phyloP scores from a whole-genome alignment of 2,113 vertebrate species.

The Mesocricetus auratus region DNA sequence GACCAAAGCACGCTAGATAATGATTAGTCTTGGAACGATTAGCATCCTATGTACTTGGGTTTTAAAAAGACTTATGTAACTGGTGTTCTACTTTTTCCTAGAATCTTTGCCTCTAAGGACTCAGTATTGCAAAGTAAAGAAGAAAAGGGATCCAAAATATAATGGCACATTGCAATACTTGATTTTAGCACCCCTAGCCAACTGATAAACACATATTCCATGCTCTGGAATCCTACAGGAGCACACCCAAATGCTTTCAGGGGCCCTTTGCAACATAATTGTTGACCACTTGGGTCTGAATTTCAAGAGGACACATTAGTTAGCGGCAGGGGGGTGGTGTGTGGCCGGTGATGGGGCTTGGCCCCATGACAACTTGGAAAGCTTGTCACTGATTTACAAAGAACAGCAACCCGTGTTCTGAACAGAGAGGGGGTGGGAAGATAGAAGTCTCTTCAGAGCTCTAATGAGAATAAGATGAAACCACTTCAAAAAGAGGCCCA shows the following conservation, averaged over 20 bases:
- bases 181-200: slow-evolving; percentile 35
- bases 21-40: slow-evolving; percentile 43
- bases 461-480: slow-evolving; percentile 65
- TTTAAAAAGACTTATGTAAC: slow-evolving; percentile 58
- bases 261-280: slow-evolving; percentile 8
- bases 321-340: background rate
- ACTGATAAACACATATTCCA: slow-evolving; percentile 68
- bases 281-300: background rate
- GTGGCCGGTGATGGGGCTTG: background rate
- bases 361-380: slow-evolving; percentile 68
- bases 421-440: slow-evolving; percentile 60
- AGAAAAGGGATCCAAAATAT: slow-evolving; percentile 69
- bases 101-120: slow-evolving; percentile 76
- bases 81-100: slow-evolving; percentile 77
- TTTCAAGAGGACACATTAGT: slow-evolving; percentile 67
- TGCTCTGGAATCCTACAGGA: background rate
- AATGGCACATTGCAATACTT: slow-evolving; percentile 48
- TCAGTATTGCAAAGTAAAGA: slow-evolving; percentile 56
- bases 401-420: slow-evolving; percentile 52
- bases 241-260: slow-evolving; percentile 25
- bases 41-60: slow-evolving; percentile 56
- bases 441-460: slow-evolving; percentile 74
- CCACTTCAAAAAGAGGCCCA: slow-evolving; percentile 57
- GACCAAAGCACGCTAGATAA: slow-evolving; percentile 4
- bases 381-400: slow-evolving; percentile 69